phyloP scores from a whole-genome alignment of 2,113 vertebrate species.

The Dryoscopus gambensis region DNA sequence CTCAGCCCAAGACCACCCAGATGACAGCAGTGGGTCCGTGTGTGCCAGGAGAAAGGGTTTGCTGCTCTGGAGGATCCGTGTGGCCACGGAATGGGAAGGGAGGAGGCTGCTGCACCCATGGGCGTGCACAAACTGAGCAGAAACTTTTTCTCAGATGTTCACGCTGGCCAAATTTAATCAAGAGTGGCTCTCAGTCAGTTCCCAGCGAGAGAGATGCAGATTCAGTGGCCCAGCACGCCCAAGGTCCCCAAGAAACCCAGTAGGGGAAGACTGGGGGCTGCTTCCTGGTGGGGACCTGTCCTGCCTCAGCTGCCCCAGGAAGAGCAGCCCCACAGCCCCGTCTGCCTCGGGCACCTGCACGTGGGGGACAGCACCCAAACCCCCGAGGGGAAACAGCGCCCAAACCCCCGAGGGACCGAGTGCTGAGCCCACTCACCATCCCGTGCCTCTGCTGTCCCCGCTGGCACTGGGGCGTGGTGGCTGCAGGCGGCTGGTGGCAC shows the following conservation, averaged over 20 bases:
- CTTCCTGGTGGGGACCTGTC: neutral
- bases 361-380: neutral
- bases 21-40: accelerated
- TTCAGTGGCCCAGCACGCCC: accelerated
- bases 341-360: neutral
- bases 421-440: neutral
- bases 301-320: accelerated
- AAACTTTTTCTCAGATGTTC: neutral
- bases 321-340: neutral
- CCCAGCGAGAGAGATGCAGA: neutral
- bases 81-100: accelerated
- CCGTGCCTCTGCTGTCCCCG: neutral
- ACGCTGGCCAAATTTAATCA: neutral
- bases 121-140: neutral
- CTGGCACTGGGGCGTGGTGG: accelerated
- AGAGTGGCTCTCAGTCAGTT: neutral
- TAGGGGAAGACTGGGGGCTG: neutral
- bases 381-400: neutral
- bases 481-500: neutral
- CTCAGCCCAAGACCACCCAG: neutral
- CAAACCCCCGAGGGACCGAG: accelerated
- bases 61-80: accelerated
- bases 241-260: accelerated
- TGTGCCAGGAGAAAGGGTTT: neutral
- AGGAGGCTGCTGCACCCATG: neutral